phyloP scores from a whole-genome alignment of 2,113 vertebrate genomes.

The Anthoscopus minutus region DNA sequence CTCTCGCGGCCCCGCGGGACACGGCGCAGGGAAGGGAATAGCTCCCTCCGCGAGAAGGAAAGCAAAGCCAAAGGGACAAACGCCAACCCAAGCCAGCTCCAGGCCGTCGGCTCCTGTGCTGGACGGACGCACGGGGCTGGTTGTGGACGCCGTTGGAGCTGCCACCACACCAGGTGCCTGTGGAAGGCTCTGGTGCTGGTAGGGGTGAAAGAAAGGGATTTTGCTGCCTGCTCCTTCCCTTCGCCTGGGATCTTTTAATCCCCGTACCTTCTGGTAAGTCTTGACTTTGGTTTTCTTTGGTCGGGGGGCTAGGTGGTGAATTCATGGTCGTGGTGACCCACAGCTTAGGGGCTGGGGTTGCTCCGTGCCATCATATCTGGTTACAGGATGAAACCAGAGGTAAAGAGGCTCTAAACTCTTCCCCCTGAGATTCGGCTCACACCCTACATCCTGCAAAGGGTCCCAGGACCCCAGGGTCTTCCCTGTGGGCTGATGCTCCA shows the following conservation, averaged over 20 bases:
- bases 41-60: background rate
- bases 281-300: background rate
- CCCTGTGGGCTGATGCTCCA: background rate
- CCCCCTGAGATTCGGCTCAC: background rate
- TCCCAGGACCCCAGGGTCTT: background rate
- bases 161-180: constrained; percentile 16
- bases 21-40: background rate
- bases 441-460: background rate
- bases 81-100: background rate
- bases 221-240: background rate
- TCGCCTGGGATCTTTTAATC: background rate
- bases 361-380: background rate
- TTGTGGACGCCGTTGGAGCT: background rate
- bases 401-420: background rate
- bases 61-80: constrained; percentile 21
- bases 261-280: constrained; percentile 42
- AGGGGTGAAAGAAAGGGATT: background rate
- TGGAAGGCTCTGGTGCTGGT: constrained; percentile 53
- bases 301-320: background rate
- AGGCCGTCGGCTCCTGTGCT: constrained; percentile 41
- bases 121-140: constrained; percentile 42
- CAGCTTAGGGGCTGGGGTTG: background rate
- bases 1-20: background rate
- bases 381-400: background rate
- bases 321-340: background rate